Base-by-base conservation (phyloP, 2,113 vertebrate species). In the Hirundichthys speculiger region DNA sequence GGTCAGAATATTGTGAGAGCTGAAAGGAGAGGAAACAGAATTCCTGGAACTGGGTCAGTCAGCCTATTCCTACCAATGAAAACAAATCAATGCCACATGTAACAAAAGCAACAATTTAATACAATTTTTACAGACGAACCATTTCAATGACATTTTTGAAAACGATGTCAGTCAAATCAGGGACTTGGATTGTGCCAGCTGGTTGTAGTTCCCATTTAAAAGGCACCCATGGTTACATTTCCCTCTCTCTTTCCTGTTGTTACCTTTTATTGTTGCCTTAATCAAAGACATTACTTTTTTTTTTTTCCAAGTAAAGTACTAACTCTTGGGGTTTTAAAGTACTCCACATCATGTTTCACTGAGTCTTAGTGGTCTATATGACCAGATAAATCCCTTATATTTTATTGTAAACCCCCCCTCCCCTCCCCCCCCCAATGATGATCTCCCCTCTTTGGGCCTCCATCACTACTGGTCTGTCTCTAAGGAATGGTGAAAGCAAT, bases 31-130 rank as follows among this genome's bases (percentile, higher is more conserved):
- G 24, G 67, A 80, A 81, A 85, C 75, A 85, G 83, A 75, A 64
- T 82, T 82, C 66, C 49, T 69, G 38, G 47, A 81, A 79, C 75
- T 85, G 77, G 69, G 77, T 84, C 88, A 81, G 64, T 24, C 46
- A 34, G 42, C 70, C 49, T 79, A 56, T 42, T 75, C 50, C 19
- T 24, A 19, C 39, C 58, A 41, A 41, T 51, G 62, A 60, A 74
- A 79, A 75, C 75, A 70, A 85, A 67, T 80, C 70, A 72, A 52
- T 12, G 58, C 66, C 67, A 71, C 38, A 63, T 40, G 45, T 66
- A 18, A 87, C 71, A 77, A 85, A 85, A 52, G 66, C 58, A 74
- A 64, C 7, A 4, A 52, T 77, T 68, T 45, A 65, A 61, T 55
- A 57, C 39, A 64, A 60, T 61, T 64, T 46, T 69, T 19, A 58